A percentile compares a stretch with the other conserved stretches of the same genome.
phyloP scores from a whole-genome alignment of 2,888 invertebrate species.

The Pediacus dermestoides region DNA sequence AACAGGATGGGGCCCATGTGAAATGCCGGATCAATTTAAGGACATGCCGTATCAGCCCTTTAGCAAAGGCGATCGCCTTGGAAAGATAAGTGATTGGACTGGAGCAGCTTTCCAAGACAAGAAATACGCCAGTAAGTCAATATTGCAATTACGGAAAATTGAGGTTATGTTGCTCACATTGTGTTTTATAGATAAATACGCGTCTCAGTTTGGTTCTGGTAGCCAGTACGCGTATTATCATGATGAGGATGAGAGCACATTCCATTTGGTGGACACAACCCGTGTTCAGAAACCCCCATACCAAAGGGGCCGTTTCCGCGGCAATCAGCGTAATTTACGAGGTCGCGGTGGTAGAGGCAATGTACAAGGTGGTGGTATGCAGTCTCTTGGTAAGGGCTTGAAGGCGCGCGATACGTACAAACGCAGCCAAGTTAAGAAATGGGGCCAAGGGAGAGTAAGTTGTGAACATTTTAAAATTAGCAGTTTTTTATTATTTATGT shows the following conservation, averaged over 20 bases:
- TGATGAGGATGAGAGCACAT: constrained; percentile 97
- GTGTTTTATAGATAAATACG: constrained; percentile 72
- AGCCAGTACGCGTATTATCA: constrained; percentile 98
- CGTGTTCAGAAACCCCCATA: constrained; percentile 87
- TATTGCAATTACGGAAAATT: neutral
- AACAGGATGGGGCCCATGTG: constrained; percentile 96
- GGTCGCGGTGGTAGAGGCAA: constrained; percentile 64
- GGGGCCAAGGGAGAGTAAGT: constrained; percentile 70
- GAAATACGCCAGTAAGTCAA: constrained; percentile 86
- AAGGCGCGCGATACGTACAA: constrained; percentile 77
- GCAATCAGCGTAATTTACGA: constrained; percentile 71
- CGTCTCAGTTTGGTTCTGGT: constrained; percentile 89
- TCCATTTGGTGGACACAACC: constrained; percentile 96
- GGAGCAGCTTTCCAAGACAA: constrained; percentile 89
- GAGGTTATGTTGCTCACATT: no score
- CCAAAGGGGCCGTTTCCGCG: constrained; percentile 86
- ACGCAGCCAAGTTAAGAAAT: constrained; percentile 72
- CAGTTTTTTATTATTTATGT: constrained; percentile 12
- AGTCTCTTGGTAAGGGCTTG: constrained; percentile 75
- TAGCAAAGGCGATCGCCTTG: constrained; percentile 96
- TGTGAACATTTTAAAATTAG: no score
- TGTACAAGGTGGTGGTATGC: constrained; percentile 70
- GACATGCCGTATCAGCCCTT: constrained; percentile 99
- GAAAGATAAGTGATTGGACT: constrained; percentile 99
- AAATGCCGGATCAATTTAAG: constrained; percentile 88